Percentiles rank a stretch among this genome's conserved stretches.
These are phyloP conservation scores for Busseola fusca DNA, from an alignment of 2,888 invertebrate genomes.

Conservation along the genomic window DNA sequence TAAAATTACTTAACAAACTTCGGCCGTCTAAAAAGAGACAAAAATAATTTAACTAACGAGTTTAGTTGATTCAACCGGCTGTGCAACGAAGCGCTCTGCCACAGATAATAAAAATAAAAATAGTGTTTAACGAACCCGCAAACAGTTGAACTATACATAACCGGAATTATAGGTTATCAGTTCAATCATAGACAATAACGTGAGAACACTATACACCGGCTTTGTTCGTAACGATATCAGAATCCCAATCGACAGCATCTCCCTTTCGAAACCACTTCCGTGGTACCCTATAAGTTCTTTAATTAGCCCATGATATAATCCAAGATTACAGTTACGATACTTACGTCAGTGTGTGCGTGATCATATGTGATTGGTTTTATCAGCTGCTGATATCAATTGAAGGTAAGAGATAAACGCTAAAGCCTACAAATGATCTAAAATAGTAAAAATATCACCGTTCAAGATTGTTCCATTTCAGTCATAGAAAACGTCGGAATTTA, in stretches of 20 bases:
- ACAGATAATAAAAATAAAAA: slow-evolving; percentile 37
- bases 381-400: slow-evolving; percentile 32
- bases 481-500: background rate
- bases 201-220: slow-evolving; percentile 30
- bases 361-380: slow-evolving; percentile 27
- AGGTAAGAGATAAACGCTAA: slow-evolving; percentile 34
- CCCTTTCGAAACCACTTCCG: slow-evolving; percentile 30
- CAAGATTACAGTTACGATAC: background rate
- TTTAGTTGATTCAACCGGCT: slow-evolving; percentile 31
- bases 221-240: slow-evolving; percentile 23
- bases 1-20: slow-evolving; percentile 21
- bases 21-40: slow-evolving; percentile 23
- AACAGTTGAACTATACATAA: slow-evolving; percentile 36
- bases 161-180: slow-evolving; percentile 56
- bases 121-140: slow-evolving; percentile 48
- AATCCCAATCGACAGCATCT: slow-evolving; percentile 39
- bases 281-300: slow-evolving; percentile 10
- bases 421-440: slow-evolving; percentile 16
- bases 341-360: slow-evolving; percentile 19
- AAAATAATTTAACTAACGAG: slow-evolving; percentile 37
- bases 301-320: slow-evolving; percentile 32
- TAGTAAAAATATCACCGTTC: slow-evolving; percentile 28
- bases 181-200: slow-evolving; percentile 47
- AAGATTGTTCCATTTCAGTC: slow-evolving; percentile 1
- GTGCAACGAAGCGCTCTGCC: slow-evolving; percentile 39